Evolutionary conservation across 2,113 vertebrate genomes (phyloP), one percentile per base, ranked within the genome.

Genomic region (Camelus bactrianus): DNA sequence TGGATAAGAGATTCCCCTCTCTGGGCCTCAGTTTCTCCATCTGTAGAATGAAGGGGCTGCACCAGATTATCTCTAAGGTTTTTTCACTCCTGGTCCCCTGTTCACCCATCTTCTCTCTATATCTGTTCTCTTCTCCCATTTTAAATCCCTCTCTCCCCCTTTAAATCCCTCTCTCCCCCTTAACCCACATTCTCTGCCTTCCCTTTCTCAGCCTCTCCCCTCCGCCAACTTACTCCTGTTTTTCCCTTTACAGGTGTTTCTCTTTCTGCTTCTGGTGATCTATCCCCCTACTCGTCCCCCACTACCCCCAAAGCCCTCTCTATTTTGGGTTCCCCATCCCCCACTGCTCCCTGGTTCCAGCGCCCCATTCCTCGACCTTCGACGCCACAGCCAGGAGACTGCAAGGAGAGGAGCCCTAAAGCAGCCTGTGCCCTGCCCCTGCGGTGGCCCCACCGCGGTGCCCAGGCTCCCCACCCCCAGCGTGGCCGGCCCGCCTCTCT

Each of bases 11-110:
- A 58, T 48, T 30, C 32, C 20, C 15, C 62, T 65, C 16, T 28
- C 64, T 73, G 42, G 19, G 42, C 28, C 88, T 56, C 91, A 75
- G 62, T 91, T 96, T 94, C 84, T 95, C 89, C 32, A 84, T 52
- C 19, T 88, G 38, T 72, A 73, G 83, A 94, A 67, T 20, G 19
- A 95, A 11, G 35, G 48, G 3, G 8, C 20, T 60, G 73, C 13
- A 1, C 62, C 90, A 69, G 38, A 70, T 77, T 35, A 64, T 64
- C 72, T 79, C 54, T 73, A 89, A 95, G 50, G 22, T 24, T 35
- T 64, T 83, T 30, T 11, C 46, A 60, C 1, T 48, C 67, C 75
- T 28, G 17, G 5, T 12, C 15, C n/a, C 15, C 38, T 46, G 38
- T 10, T 70, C 3, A 9, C 64, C 48, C 56, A 3, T 35, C 38